Percentiles rank a stretch among this genome's conserved stretches.
These are phyloP conservation scores for Agelaius tricolor DNA, from an alignment of 2,113 vertebrate genomes.

Conservation along the genomic window DNA sequence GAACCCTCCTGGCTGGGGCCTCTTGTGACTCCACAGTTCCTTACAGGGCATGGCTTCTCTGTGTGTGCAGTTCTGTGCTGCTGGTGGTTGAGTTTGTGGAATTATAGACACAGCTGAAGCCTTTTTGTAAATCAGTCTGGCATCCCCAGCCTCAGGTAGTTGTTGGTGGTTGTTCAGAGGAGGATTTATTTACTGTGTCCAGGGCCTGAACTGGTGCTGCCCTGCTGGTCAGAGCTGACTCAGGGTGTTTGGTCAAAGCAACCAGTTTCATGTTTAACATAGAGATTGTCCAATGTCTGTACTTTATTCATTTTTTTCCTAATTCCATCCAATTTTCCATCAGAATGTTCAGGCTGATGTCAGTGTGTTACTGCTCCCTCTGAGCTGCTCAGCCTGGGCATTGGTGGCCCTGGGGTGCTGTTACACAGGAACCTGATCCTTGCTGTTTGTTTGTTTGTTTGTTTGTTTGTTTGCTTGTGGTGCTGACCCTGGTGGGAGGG, in stretches of 20 bases:
- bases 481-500: neutral
- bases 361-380: neutral
- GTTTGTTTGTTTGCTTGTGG: too few species aligned
- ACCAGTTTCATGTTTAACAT: neutral
- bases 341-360: neutral
- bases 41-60: neutral
- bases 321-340: neutral
- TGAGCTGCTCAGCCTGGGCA: neutral
- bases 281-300: neutral
- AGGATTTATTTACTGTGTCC: neutral
- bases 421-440: too few species aligned
- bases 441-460: neutral
- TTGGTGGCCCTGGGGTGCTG: neutral
- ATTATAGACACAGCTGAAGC: neutral
- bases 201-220: slow-evolving; percentile 6
- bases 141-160: neutral
- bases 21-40: accelerated
- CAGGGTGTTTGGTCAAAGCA: neutral
- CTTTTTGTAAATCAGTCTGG: neutral
- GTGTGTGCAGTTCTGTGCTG: neutral
- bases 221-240: slow-evolving; percentile 19
- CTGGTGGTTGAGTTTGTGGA: neutral
- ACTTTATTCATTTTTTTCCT: neutral
- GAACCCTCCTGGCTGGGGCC: neutral
- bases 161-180: neutral